These are phyloP conservation scores for Corydoras maculifer DNA, from an alignment of 2,113 vertebrate genomes.

Conservation along the genomic window DNA sequence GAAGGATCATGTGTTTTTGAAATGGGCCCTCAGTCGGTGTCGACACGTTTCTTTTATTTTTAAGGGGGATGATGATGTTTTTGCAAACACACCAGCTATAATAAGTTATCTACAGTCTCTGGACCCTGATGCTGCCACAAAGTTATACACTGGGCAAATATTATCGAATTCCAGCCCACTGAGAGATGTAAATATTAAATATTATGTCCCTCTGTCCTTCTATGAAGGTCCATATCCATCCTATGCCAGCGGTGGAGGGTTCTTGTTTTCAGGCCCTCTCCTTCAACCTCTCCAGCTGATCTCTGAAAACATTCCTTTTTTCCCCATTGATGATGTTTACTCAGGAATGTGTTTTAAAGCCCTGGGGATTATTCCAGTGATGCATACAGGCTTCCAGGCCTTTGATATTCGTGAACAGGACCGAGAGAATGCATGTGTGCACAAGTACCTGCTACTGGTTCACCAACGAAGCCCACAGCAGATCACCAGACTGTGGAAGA, in stretches of 20 bases:
- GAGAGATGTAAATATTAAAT: conserved; percentile 63
- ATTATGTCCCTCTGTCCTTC: conserved; percentile 67
- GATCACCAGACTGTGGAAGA: conserved; percentile 66
- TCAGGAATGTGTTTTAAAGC: conserved; percentile 65
- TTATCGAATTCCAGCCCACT: conserved; percentile 60
- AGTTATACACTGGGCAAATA: conserved; percentile 67
- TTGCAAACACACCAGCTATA: conserved; percentile 67
- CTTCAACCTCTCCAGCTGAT: conserved; percentile 34
- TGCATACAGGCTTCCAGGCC: conserved; percentile 61
- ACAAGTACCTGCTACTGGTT: conserved; percentile 66
- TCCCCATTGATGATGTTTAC: conserved; percentile 78
- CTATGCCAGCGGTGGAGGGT: conserved; percentile 71
- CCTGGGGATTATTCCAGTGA: conserved; percentile 53
- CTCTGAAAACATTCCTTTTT: conserved; percentile 58
- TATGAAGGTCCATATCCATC: conserved; percentile 57
- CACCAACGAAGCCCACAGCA: conserved; percentile 68
- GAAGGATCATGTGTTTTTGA: conserved; percentile 62
- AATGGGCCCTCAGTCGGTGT: conserved; percentile 60
- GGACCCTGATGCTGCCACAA: conserved; percentile 32
- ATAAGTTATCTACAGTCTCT: conserved; percentile 59
- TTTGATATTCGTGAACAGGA: conserved; percentile 50
- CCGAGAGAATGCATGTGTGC: conserved; percentile 67
- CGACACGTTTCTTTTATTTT: conserved; percentile 59
- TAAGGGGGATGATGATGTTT: conserved; percentile 77
- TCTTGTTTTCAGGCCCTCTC: conserved; percentile 58